Evolutionary conservation across 2,888 invertebrate genomes (phyloP).

Genomic region (Hypolimnas misippus): DNA sequence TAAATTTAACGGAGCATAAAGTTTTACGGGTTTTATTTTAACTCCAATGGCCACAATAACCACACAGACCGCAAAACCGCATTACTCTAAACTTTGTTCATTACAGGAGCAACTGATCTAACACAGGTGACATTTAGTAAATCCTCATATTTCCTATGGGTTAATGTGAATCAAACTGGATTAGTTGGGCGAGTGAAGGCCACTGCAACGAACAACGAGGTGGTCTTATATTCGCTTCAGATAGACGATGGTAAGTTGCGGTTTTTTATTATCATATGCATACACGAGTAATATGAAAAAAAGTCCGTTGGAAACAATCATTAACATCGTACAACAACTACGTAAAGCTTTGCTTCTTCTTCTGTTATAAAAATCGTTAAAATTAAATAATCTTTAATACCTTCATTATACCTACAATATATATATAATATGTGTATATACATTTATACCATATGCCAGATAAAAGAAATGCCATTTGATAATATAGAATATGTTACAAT

Average conservation of each 20-base stretch:
- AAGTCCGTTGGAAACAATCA: too few relatives aligned
- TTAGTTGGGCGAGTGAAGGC: conserved; percentile 62
- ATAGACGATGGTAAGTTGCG: conserved; percentile 59
- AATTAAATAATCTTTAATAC: too few relatives aligned
- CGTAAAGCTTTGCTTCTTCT: too few relatives aligned
- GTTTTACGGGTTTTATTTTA: conserved; percentile 16
- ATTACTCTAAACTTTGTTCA: conserved; percentile 6
- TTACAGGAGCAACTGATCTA: conserved; percentile 18
- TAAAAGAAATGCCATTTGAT: too few relatives aligned
- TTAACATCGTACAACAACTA: too few relatives aligned
- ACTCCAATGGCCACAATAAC: conserved; percentile 9
- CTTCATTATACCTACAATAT: too few relatives aligned
- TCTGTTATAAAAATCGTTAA: too few relatives aligned
- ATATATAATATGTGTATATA: too few relatives aligned
- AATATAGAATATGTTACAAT: too few relatives aligned
- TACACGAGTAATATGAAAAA: too few relatives aligned
- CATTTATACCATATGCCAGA: too few relatives aligned
- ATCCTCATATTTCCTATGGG: conserved; percentile 57
- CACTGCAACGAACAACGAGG: conserved; percentile 63
- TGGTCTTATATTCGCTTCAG: conserved; percentile 57
- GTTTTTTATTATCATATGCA: too few relatives aligned
- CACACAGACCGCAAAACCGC: conserved; percentile 18
- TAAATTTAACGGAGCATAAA: conserved; percentile 19
- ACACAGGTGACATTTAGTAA: conserved; percentile 62
- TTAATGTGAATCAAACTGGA: conserved; percentile 59